Base-by-base conservation (phyloP, 53 echinoderm and acorn worm species). In the Apostichopus leukothele region DNA sequence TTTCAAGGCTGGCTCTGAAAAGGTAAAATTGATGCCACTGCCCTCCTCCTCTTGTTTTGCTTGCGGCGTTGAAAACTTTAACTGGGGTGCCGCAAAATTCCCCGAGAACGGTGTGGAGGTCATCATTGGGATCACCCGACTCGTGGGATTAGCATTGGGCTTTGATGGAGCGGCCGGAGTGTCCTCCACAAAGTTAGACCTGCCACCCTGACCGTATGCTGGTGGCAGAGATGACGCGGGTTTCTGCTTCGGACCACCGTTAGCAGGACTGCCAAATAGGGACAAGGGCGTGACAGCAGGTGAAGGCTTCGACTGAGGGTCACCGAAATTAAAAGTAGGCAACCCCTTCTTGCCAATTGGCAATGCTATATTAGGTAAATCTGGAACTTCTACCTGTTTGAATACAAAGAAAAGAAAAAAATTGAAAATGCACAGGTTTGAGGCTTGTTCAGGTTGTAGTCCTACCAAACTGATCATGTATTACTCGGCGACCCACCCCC, bases 331-430 rank as follows among this genome's bases (percentile, higher is more conserved):
- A 89, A 96, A 96, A 16, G 84, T 75, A 53, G 96, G 96, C 74
- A 95, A 86, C 75, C 84, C 53, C 50, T 91, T 91, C 13, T 54
- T 59, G 25, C 75, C 76, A 22, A 96, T 52, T 5, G 94, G 96
- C 7, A 96, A 91, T 16, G 96, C 87, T 53, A 96, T 79, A 73
- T 92, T 50, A n/a, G 96, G 96, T 68, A 96, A 88, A 74, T 94
- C 91, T 55, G 93, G 88, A 20, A 91, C 90, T 63, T 91, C 94
- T 53, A 93, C 79, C 96, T 96, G 77, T 21, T 73, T 23, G 75
- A 60, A 84, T 39, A 52, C 14, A 67, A 21, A 22, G 88, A 39
- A 88, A 22, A 52, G n/a, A 75, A 1, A 57, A 39, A 39, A 39
- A 39, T 39, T 39, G 39, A 39, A 39, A 39, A 39, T 39, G 39